A percentile compares a stretch with the other conserved stretches of the same genome.
phyloP scores from a whole-genome alignment of 2,888 invertebrate species.

The Gandaritis pyraliata region DNA sequence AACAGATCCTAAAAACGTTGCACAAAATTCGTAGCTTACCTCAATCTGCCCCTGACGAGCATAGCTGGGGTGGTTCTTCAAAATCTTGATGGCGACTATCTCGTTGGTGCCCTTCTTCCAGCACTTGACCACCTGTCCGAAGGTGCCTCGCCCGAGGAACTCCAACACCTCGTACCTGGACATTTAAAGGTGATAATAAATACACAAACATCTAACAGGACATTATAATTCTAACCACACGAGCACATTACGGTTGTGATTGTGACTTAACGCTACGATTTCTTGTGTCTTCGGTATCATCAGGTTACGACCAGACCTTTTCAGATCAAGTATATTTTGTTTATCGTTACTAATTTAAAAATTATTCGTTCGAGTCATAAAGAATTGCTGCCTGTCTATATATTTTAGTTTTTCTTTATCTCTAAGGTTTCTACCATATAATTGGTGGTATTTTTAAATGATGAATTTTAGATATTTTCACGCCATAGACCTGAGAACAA shows the following conservation, averaged over 20 bases:
- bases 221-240: background rate
- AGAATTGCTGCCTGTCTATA: too few species aligned
- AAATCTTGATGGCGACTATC: constrained; percentile 99
- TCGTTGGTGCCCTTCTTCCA: constrained; percentile 99
- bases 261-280: too few species aligned
- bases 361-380: too few species aligned
- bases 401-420: background rate
- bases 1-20: too few species aligned
- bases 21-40: constrained; percentile 85
- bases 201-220: background rate
- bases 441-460: too few species aligned
- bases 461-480: background rate
- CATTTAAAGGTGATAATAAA: constrained; percentile 12
- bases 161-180: constrained; percentile 93
- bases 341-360: too few species aligned
- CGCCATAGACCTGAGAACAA: background rate
- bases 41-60: constrained; percentile 99
- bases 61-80: constrained; percentile 99
- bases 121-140: constrained; percentile 99
- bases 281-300: too few species aligned
- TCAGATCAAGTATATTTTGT: too few species aligned
- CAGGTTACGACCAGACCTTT: too few species aligned
- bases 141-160: constrained; percentile 99
- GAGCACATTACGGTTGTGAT: too few species aligned
- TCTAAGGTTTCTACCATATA: background rate